Evolutionary conservation across 1,140 invertebrate species (phyloP), one percentile per base, ranked within the genome.

Genomic region (Pseudomyrmex dendroicus): DNA sequence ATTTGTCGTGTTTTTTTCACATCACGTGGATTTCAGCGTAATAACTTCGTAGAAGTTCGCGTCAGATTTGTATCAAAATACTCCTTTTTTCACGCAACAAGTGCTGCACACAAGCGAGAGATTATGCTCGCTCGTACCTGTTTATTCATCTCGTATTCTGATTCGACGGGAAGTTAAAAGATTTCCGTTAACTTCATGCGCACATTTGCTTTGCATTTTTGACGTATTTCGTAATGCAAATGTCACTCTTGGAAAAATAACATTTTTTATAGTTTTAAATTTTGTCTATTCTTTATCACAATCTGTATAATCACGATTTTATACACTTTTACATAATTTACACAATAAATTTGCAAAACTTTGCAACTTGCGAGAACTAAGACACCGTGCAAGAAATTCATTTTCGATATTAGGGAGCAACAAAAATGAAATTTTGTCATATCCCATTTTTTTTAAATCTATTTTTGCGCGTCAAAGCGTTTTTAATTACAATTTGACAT

Each of bases 81-180:
- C 48, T 22, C n/a, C 54, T 72, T 68, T 57, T 56, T 56, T 73
- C 63, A 70, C 64, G 52, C 44, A 77, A 77, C 73, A 77, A 77
- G 25, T 76, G 8, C 22, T 44, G 7, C 46, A 25, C 20, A 52
- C 12, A 66, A 22, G 66, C 52, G 15, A 3, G 63, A 54, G n/a
- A 77, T 66, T 76, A 62, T 76, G 20, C 22, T 76, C 17, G 54
- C 9, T 73, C 54, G 54, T 35, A 61, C 17, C 35, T 77, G 62
- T 67, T 76, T 54, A 20, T 77, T 64, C 13, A 48, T 77, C 46
- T 66, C 17, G n/a, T 48, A 77, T 35, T 35, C 62, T 56, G 25
- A 1, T 77, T 67, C 48, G 72, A 7, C 17, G 52, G 22, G 5
- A 66, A 66, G 48, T 35, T 35, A 35, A 35, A 35, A 35, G 35